Percentiles rank a stretch among this genome's conserved stretches.
phyloP scores from a whole-genome alignment of 2,113 vertebrate genomes.

The Mobula birostris region DNA sequence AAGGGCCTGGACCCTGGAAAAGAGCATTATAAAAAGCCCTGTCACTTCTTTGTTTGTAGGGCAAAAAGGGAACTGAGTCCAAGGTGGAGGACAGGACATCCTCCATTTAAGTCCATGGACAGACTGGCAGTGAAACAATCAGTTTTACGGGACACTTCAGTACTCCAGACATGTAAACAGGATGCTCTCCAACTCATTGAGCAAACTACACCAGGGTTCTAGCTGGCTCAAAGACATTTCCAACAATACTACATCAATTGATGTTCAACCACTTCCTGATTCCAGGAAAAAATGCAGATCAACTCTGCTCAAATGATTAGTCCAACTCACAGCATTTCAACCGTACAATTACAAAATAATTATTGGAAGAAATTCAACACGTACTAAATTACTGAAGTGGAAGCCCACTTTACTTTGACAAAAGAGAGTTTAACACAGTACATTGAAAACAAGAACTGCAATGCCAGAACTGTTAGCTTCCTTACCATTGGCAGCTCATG shows the following conservation, averaged over 20 bases:
- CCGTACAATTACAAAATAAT: neutral
- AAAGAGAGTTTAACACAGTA: neutral
- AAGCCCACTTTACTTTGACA: neutral
- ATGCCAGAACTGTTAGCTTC: neutral
- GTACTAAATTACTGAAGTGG: neutral
- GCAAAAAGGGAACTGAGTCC: neutral
- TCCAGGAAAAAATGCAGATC: too few species aligned
- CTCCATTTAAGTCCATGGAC: too few species aligned
- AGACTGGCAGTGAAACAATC: neutral
- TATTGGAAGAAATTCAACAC: neutral
- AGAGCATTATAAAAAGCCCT: neutral
- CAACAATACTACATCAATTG: neutral
- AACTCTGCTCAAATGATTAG: neutral
- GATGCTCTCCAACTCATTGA: neutral
- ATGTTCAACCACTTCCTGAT: neutral
- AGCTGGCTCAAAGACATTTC: neutral
- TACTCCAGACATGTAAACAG: neutral
- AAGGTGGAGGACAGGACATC: neutral
- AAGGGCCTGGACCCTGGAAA: neutral
- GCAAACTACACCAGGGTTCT: neutral
- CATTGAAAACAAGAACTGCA: neutral
- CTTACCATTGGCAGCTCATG: constrained; percentile 72
- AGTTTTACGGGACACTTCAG: neutral
- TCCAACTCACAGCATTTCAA: neutral
- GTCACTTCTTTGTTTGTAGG: neutral